A percentile compares a stretch with the other conserved stretches of the same genome.
phyloP scores from a whole-genome alignment of 2,888 invertebrate species.

The Stenchaetothrips biformis region DNA sequence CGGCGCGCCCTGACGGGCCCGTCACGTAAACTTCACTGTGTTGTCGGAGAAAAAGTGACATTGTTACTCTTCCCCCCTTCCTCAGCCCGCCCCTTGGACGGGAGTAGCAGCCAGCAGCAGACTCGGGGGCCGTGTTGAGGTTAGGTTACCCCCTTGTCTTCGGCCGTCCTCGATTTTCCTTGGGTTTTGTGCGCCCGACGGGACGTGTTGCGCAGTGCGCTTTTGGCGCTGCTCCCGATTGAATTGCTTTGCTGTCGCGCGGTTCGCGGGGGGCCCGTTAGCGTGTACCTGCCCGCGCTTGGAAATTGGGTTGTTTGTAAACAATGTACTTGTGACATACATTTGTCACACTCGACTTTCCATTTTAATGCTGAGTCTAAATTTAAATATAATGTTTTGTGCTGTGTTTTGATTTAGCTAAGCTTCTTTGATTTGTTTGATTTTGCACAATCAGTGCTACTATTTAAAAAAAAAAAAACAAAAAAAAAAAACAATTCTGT shows the following conservation, averaged over 20 bases:
- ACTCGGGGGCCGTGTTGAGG: not conserved
- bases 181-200: no score
- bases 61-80: not conserved
- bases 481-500: no score
- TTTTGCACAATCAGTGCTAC: not conserved
- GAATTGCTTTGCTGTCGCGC: no score
- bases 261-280: no score
- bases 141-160: not conserved
- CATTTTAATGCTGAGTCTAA: not conserved
- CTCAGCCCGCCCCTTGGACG: not conserved
- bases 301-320: not conserved
- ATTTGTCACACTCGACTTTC: not conserved
- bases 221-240: no score
- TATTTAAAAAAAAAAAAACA: not conserved
- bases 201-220: no score
- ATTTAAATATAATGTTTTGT: not conserved
- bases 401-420: not conserved
- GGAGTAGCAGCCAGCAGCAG: not conserved
- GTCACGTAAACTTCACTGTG: not conserved
- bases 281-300: no score
- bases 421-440: not conserved
- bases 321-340: constrained; percentile 16
- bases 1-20: not conserved
- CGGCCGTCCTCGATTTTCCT: not conserved
- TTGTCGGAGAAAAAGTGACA: not conserved